A percentile compares a stretch with the other conserved stretches of the same genome.
These are phyloP conservation scores for Nasonia vitripennis DNA, from an alignment of 1,140 invertebrate genomes.

Conservation along the genomic window DNA sequence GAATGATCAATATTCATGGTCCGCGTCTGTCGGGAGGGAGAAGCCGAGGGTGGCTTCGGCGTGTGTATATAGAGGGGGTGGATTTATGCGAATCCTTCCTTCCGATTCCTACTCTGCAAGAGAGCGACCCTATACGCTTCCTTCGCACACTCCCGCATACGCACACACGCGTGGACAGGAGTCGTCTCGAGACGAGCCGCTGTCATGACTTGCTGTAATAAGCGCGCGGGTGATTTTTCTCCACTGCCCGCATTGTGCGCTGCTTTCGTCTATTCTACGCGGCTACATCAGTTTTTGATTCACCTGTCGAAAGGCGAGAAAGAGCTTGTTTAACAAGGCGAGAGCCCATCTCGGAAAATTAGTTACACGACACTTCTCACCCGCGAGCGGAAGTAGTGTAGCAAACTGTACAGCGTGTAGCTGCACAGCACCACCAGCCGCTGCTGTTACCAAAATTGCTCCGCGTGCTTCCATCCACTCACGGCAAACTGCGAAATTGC, in stretches of 20 bases:
- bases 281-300: background rate
- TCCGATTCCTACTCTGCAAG: conserved; percentile 60
- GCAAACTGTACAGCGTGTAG: background rate
- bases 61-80: conserved; percentile 59
- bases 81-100: conserved; percentile 73
- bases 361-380: background rate
- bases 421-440: background rate
- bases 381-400: background rate
- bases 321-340: background rate
- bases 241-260: background rate
- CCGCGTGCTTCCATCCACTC: background rate
- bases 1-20: conserved; percentile 74
- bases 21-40: conserved; percentile 61
- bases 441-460: conserved; percentile 3
- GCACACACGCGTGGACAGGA: background rate
- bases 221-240: background rate
- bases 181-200: background rate
- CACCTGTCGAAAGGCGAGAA: background rate
- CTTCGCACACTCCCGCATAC: conserved; percentile 14
- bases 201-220: background rate
- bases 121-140: conserved; percentile 58
- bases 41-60: conserved; percentile 54
- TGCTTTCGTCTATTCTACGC: background rate
- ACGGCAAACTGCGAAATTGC: conserved; percentile 9
- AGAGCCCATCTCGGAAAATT: background rate